These are phyloP conservation scores for Eutolmus rufibarbis DNA, from an alignment of 2,888 invertebrate species.

Conservation along the genomic window DNA sequence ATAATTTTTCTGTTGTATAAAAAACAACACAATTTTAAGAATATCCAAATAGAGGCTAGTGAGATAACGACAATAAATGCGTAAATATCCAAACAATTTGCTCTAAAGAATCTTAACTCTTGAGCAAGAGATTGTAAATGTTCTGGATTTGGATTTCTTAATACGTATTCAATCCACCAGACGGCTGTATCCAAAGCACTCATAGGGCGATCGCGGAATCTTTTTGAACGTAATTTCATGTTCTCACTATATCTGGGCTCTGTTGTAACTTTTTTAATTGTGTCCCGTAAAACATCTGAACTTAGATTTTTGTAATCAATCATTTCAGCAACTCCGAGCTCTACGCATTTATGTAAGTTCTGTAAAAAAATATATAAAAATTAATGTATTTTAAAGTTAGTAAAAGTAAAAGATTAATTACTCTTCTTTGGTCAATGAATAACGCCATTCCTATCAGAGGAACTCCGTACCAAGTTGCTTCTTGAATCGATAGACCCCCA, in stretches of 20 bases:
- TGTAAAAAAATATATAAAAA: background rate
- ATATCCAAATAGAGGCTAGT: background rate
- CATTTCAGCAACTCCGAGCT: slow-evolving; percentile 42
- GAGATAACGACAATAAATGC: background rate
- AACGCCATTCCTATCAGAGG: slow-evolving; percentile 57
- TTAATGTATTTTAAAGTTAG: background rate
- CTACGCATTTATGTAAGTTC: slow-evolving; percentile 38
- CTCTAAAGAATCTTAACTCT: slow-evolving; percentile 62
- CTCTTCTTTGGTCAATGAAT: slow-evolving; percentile 53
- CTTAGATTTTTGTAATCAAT: slow-evolving; percentile 34
- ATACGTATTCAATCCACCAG: slow-evolving; percentile 71
- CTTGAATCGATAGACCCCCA: slow-evolving; percentile 56
- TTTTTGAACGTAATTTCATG: slow-evolving; percentile 60
- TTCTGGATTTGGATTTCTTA: slow-evolving; percentile 64
- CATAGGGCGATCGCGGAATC: slow-evolving; percentile 65
- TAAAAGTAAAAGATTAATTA: slow-evolving; percentile 30
- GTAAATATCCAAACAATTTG: slow-evolving; percentile 62
- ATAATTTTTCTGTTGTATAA: background rate
- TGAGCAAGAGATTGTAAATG: slow-evolving; percentile 63
- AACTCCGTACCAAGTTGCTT: slow-evolving; percentile 56
- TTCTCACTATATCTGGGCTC: slow-evolving; percentile 35
- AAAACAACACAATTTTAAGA: background rate
- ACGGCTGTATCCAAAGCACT: slow-evolving; percentile 67
- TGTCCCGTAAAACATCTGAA: slow-evolving; percentile 31
- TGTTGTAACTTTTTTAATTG: slow-evolving; percentile 45